Evolutionary conservation across 2,113 vertebrate genomes (phyloP), one percentile per base, ranked within the genome.

Genomic region (Willisornis vidua): DNA sequence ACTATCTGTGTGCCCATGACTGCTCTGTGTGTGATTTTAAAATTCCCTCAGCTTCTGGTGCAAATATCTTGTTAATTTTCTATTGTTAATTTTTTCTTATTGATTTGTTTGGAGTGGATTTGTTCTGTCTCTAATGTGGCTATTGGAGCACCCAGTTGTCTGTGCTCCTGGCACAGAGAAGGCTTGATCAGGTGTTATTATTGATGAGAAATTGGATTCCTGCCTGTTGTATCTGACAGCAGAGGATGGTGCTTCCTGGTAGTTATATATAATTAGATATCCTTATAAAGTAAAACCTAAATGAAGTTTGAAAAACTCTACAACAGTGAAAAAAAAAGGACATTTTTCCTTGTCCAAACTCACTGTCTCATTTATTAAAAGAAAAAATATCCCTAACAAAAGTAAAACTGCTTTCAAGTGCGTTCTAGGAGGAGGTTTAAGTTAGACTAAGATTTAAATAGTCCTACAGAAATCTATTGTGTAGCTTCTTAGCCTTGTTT

Each of bases 251-350:
- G 31, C 37, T 84, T 83, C 29, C 37, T 90, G 22, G 15, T 73
- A 31, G 17, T 52, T 57, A 17, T 23, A 19, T 43, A 22, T 35
- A 74, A 15, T 33, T 65, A 45, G 41, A 55, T 59, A 59, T 9
- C 33, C 25, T 62, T 83, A 1, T 25, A 78, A 80, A 63, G 23
- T 1, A 1, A 0, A 1, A 0, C 4, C 12, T 14, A 17, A 19
- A 46, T 12, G 14, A 23, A 59, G 10, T 49, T 31, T 86, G 73
- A 57, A 54, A 61, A 73, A 11, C 12, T 57, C 19, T 35, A 19
- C 7, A 68, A 37, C 13, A 45, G 7, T 54, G 55, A 43, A 58
- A 71, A 54, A 54, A 70, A 58, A 13, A 39, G 29, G 24, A 9
- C 4, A 25, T 55, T 88, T 94, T 54, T 67, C 12, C 23, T 51